Evolutionary conservation across 2,113 vertebrate species (phyloP).

Genomic region (Tringa solitaria): DNA sequence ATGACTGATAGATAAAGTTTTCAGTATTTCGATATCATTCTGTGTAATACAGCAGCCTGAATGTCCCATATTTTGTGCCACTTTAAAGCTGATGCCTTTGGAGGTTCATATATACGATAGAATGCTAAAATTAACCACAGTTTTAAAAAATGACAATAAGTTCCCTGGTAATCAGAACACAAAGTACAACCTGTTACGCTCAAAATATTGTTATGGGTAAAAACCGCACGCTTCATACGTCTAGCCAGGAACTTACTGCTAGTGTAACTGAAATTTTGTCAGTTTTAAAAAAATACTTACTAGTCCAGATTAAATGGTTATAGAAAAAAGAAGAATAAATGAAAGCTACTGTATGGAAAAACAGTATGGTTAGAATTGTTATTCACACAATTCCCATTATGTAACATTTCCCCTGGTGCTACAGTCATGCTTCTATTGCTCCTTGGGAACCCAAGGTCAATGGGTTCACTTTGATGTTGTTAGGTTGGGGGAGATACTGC

Average conservation of each 20-base stretch:
- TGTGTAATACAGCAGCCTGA: neutral
- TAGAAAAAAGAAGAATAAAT: neutral
- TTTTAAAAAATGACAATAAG: neutral
- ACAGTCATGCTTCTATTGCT: neutral
- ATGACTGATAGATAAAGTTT: neutral
- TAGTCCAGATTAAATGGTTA: neutral
- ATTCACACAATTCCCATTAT: neutral
- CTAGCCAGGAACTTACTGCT: neutral
- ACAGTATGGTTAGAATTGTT: neutral
- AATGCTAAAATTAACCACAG: neutral
- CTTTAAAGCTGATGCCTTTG: neutral
- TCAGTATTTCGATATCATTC: neutral
- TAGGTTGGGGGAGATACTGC: neutral
- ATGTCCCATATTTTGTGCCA: neutral
- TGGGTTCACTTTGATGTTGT: neutral
- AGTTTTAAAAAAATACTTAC: neutral
- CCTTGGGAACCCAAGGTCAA: neutral
- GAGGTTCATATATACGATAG: neutral
- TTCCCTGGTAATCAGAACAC: neutral
- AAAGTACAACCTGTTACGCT: neutral
- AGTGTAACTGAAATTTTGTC: neutral
- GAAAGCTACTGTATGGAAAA: neutral
- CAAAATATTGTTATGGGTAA: neutral
- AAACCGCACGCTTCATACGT: rapidly evolving
- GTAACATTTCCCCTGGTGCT: neutral